These are phyloP conservation scores for Drosophila mauritiana DNA, from an alignment of 1,140 invertebrate genomes.

Conservation along the genomic window DNA sequence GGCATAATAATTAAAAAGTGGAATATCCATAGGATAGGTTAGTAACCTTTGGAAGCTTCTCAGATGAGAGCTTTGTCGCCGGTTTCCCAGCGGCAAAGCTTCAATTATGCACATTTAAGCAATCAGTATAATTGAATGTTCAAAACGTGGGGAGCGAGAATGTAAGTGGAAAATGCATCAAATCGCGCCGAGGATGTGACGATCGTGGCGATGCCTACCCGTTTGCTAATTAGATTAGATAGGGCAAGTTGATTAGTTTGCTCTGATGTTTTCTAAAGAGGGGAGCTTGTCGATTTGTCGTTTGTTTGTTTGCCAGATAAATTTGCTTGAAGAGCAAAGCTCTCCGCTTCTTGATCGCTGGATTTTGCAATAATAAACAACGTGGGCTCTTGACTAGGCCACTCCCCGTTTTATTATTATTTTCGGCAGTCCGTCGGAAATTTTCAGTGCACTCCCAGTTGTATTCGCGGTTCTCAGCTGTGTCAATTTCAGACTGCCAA, in stretches of 20 bases:
- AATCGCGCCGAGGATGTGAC: slow-evolving; percentile 15
- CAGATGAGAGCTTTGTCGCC: slow-evolving; percentile 25
- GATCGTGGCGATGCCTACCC: slow-evolving; percentile 21
- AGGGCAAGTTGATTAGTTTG: slow-evolving; percentile 57
- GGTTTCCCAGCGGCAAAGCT: slow-evolving; percentile 7
- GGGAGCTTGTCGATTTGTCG: slow-evolving; percentile 21
- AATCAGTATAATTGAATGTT: slow-evolving; percentile 37
- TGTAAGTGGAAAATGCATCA: slow-evolving; percentile 17
- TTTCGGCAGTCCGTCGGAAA: background rate
- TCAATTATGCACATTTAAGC: slow-evolving; percentile 22
- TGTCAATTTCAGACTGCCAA: slow-evolving; percentile 1
- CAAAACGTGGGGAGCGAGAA: background rate
- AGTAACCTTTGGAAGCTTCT: slow-evolving; percentile 26
- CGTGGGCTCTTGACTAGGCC: slow-evolving; percentile 17
- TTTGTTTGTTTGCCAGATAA: slow-evolving; percentile 13
- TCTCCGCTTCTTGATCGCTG: slow-evolving; percentile 11
- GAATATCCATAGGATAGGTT: slow-evolving; percentile 7
- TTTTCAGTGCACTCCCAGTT: slow-evolving; percentile 12
- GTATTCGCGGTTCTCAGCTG: slow-evolving; percentile 1
- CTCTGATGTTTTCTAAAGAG: slow-evolving; percentile 13
- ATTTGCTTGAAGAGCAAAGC: slow-evolving; percentile 34
- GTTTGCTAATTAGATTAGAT: slow-evolving; percentile 72
- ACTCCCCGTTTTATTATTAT: slow-evolving; percentile 21
- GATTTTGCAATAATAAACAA: slow-evolving; percentile 1
- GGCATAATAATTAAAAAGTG: background rate